Conservation (phyloP, 2,113 vertebrate genomes). For the Lagopus muta region DNA sequence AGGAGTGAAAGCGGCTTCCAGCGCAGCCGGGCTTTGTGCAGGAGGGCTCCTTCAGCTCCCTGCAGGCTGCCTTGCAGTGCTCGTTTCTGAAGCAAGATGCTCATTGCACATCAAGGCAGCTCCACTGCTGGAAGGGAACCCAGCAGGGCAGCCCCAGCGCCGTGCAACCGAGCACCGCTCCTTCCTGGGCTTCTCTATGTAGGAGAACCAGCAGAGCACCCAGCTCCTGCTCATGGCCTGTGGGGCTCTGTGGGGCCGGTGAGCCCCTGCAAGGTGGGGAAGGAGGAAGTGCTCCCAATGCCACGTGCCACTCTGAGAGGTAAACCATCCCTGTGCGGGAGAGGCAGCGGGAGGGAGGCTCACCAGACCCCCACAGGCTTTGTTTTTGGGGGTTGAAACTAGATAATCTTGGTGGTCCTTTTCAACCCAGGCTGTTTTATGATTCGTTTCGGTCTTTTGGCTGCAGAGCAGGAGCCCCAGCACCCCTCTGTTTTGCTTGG, state of each 20-base stretch:
- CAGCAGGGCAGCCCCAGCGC: fast-evolving
- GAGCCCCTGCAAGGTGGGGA: background rate
- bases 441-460: background rate
- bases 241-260: no score
- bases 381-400: no score
- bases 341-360: background rate
- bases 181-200: background rate
- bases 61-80: fast-evolving
- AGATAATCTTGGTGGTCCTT: no score
- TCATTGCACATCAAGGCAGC: fast-evolving
- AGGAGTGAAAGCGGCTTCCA: background rate
- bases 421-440: no score
- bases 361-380: background rate
- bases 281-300: background rate
- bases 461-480: background rate
- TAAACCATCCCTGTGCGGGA: background rate
- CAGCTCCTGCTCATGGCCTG: no score
- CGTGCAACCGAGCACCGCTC: background rate
- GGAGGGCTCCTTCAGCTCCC: background rate
- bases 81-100: fast-evolving
- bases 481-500: background rate
- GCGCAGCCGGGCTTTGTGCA: background rate
- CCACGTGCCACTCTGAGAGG: background rate
- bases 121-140: background rate
- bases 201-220: background rate